A percentile compares a stretch with the other conserved stretches of the same genome.
These are phyloP conservation scores for Cecropterus lyciades DNA, from an alignment of 1,140 invertebrate species.

Conservation along the genomic window DNA sequence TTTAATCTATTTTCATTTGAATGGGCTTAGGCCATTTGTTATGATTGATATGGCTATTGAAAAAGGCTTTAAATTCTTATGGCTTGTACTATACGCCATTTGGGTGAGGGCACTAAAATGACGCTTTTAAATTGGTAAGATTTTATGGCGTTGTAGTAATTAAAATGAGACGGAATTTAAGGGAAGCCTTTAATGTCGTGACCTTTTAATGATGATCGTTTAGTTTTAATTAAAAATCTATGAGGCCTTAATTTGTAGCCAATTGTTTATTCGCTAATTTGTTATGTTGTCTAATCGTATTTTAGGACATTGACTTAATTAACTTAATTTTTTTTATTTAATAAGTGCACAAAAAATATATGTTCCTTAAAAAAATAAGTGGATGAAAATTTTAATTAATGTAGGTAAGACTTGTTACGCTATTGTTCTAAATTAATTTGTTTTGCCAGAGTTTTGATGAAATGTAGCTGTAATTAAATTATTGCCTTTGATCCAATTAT, in stretches of 20 bases:
- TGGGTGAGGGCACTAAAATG: conserved; percentile 11
- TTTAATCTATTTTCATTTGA: conserved; percentile 37
- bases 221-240: neutral
- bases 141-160: neutral
- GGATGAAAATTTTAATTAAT: no score
- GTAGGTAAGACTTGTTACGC: no score
- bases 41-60: conserved; percentile 27
- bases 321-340: no score
- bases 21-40: conserved; percentile 28
- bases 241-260: neutral
- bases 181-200: neutral
- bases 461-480: no score
- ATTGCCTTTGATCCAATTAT: no score
- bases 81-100: conserved; percentile 11
- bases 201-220: neutral
- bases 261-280: neutral
- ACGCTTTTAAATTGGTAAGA: conserved; percentile 12
- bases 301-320: no score
- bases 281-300: no score
- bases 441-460: no score
- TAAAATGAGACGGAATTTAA: neutral
- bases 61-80: conserved; percentile 3
- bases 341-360: no score
- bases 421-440: no score
- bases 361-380: no score